Percentiles rank a stretch among this genome's conserved stretches.
phyloP scores from a whole-genome alignment of 2,113 vertebrate genomes.

The Calypte anna region DNA sequence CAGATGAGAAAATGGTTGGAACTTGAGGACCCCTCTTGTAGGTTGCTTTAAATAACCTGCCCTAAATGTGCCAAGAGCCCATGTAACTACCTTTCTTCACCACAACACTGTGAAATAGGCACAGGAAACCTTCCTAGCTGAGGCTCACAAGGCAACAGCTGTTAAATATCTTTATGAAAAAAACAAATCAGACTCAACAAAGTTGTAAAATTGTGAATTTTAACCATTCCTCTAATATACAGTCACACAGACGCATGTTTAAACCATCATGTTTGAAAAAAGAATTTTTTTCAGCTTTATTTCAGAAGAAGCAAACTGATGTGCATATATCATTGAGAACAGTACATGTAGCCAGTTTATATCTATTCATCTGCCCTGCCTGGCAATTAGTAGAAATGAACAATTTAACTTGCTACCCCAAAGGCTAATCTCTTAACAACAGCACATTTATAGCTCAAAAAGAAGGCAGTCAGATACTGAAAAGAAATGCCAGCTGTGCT shows the following conservation, averaged over 20 bases:
- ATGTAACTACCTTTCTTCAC: not conserved
- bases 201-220: not conserved
- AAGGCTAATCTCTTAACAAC: conserved; percentile 64
- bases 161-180: not conserved
- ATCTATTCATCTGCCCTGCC: not conserved
- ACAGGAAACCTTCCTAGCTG: not conserved
- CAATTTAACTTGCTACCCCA: conserved; percentile 43
- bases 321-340: fast-evolving
- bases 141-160: not conserved
- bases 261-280: not conserved
- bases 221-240: not conserved
- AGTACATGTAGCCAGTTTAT: not conserved
- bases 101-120: not conserved
- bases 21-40: not conserved
- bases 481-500: conserved; percentile 66
- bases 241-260: not conserved
- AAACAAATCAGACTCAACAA: not conserved
- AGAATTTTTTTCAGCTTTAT: not conserved
- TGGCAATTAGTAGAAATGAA: conserved; percentile 1
- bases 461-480: conserved; percentile 48
- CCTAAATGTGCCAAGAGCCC: not conserved
- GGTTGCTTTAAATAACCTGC: not conserved
- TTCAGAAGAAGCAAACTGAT: not conserved
- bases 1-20: not conserved
- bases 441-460: conserved; percentile 43